Evolutionary conservation across 1,140 invertebrate species (phyloP).

Genomic region (Steinernema khuongi): DNA sequence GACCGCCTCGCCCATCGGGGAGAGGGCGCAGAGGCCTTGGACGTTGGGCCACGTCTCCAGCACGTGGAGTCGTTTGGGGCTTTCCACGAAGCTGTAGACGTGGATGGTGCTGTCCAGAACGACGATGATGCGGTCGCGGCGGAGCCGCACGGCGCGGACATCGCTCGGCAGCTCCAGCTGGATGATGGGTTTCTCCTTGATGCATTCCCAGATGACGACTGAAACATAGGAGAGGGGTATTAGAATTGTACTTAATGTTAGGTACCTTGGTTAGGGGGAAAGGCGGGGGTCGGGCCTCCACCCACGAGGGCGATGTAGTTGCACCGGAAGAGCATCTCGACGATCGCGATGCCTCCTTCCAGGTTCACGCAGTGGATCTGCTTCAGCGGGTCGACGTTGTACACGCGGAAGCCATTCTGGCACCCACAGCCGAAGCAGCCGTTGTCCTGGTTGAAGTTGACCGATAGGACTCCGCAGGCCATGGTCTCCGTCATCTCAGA

Average conservation of each 20-base stretch:
- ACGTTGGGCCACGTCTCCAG: background rate
- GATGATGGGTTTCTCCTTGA: background rate
- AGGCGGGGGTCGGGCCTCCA: background rate
- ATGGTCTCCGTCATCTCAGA: background rate
- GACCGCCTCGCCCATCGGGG: background rate
- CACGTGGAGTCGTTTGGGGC: background rate
- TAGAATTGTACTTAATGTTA: background rate
- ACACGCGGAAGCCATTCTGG: background rate
- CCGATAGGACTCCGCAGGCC: background rate
- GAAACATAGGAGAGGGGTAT: background rate
- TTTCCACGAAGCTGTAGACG: background rate
- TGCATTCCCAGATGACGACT: slow-evolving; percentile 12
- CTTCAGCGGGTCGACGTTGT: slow-evolving; percentile 4
- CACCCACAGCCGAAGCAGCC: slow-evolving; percentile 8
- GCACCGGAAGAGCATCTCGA: slow-evolving; percentile 10
- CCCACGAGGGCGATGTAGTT: background rate
- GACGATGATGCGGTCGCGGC: background rate
- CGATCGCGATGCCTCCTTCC: background rate
- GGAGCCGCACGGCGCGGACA: background rate
- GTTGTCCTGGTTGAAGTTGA: slow-evolving; percentile 15
- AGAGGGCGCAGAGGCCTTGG: background rate
- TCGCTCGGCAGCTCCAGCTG: background rate
- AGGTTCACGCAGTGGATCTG: background rate
- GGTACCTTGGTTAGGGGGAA: background rate
- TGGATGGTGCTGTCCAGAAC: background rate